Evolutionary conservation across 2,113 vertebrate genomes (phyloP).

Genomic region (Origma solitaria): DNA sequence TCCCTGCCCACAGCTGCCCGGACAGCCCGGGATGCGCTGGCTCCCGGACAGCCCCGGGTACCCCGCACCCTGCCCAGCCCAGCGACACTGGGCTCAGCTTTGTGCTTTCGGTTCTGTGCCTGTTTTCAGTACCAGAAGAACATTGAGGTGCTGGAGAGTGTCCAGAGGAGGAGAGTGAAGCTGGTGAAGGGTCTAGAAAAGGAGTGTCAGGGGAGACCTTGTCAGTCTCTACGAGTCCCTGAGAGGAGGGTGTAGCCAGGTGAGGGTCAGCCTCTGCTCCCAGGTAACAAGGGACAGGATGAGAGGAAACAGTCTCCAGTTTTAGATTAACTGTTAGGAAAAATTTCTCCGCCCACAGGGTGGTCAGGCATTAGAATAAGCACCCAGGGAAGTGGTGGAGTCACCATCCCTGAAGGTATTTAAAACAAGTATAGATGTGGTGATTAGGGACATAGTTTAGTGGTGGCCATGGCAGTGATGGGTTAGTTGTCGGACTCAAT

Average conservation of each 20-base stretch:
- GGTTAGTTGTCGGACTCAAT: not conserved
- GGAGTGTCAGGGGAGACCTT: not conserved
- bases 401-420: not conserved
- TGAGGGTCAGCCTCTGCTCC: not conserved
- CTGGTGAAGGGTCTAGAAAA: not conserved
- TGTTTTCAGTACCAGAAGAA: not conserved
- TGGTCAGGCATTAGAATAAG: not conserved
- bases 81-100: fast-evolving
- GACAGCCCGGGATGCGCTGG: not conserved
- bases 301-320: not conserved
- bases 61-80: not conserved
- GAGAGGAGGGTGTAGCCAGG: not conserved
- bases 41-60: not conserved
- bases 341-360: fast-evolving
- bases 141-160: fast-evolving
- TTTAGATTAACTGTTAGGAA: not conserved
- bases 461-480: not conserved
- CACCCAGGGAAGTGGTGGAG: not conserved
- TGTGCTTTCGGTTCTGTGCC: fast-evolving
- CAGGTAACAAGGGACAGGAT: not conserved
- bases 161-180: not conserved
- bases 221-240: fast-evolving
- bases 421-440: not conserved
- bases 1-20: not conserved
- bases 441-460: not conserved